Evolutionary conservation across 2,888 invertebrate genomes (phyloP), one percentile per base, ranked within the genome.

Genomic region (Zele albiditarsus): DNA sequence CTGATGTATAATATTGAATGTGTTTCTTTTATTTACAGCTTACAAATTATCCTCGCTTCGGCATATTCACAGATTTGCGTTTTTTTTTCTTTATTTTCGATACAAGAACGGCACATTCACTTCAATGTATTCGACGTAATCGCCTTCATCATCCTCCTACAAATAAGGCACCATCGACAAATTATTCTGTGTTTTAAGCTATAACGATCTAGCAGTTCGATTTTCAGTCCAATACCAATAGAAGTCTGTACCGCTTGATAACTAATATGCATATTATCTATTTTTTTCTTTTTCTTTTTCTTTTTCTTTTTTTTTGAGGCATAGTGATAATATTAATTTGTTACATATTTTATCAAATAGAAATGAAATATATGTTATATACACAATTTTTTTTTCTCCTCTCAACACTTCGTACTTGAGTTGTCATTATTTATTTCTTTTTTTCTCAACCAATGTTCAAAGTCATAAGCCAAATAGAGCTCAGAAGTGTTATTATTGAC

Each of bases 81-180:
- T 53, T 14, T 42, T 46, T 46, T 46, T n/a, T n/a, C 46, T 4
- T 46, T 46, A 46, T 16, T 46, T 63, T 63, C 20, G 33, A 78
- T 83, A 81, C 82, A 84, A 4, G 53, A 23, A 82, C 75, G 81
- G 78, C 82, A 78, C 83, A 83, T 81, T 82, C 84, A 84, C 84
- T 83, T 84, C 84, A 85, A 83, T 81, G 79, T 83, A 81, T 84
- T 82, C 77, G 72, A 78, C 80, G 83, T 80, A 79, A 80, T 83
- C 82, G 72, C 80, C 79, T 78, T 74, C 79, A 78, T 76, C 80
- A 75, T 81, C 77, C 80, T 79, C 81, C 84, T 85, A 88, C 84
- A 84, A 87, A 86, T 89, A 89, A 89, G 89, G 89, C 89, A 89
- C 89, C 89, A 87, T 88, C 85, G 87, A 88, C 88, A 87, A 88